Evolutionary conservation across 2,113 vertebrate species (phyloP).

Genomic region (Muntiacus muntjak): DNA sequence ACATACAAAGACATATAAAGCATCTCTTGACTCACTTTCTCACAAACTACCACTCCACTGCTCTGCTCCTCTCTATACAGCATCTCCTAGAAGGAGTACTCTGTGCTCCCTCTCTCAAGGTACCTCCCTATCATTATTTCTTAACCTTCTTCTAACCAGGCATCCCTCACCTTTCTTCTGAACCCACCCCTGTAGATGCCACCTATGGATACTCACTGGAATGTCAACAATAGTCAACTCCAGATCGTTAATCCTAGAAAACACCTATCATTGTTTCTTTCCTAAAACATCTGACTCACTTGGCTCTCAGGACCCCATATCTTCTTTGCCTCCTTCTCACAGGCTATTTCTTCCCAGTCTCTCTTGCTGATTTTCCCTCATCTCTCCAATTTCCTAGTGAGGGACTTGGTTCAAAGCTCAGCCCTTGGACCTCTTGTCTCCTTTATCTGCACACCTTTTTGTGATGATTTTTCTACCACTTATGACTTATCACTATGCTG

Average conservation of each 20-base stretch:
- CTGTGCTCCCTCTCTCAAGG: neutral
- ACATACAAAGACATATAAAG: neutral
- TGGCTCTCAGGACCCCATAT: neutral
- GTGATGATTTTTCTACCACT: neutral
- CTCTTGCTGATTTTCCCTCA: neutral
- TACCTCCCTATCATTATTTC: neutral
- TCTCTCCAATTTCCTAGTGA: neutral
- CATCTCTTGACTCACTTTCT: neutral
- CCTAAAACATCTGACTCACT: neutral
- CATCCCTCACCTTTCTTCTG: neutral
- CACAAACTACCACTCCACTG: neutral
- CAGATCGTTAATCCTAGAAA: neutral
- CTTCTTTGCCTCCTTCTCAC: neutral
- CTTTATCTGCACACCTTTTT: neutral
- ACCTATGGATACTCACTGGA: neutral
- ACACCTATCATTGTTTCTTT: neutral
- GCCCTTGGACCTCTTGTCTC: neutral
- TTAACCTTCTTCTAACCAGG: neutral
- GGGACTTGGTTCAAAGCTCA: neutral
- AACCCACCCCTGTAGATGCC: neutral
- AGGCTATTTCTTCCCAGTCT: neutral
- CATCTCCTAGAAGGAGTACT: neutral
- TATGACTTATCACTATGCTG: neutral
- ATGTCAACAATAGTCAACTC: neutral
- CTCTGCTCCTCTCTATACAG: neutral